Evolutionary conservation across 2,888 invertebrate genomes (phyloP), one percentile per base, ranked within the genome.

Genomic region (Globia sparganii): DNA sequence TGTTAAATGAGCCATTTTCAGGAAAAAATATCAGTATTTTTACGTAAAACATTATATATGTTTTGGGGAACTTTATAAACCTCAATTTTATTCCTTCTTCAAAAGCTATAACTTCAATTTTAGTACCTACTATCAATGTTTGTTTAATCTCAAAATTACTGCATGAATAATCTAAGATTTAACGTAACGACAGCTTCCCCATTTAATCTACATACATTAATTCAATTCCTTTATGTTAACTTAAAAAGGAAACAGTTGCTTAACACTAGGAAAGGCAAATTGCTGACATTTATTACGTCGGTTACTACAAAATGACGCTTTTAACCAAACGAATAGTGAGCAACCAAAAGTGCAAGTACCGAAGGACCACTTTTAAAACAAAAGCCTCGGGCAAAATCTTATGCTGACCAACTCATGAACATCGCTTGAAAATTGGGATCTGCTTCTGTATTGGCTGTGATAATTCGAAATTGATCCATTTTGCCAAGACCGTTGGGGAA

Each of bases 281-380:
- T 87, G 85, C 82, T 87, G 87, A 87, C 90, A 89, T 86, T 87
- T 89, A 89, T 90, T 88, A 86, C 85, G 86, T 89, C 86, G 80
- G 78, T 87, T 85, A 87, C 85, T 89, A 85, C 86, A 87, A 90
- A 91, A 86, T 89, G 77, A 87, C 83, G 84, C 81, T 85, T 88
- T 90, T 87, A 87, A 83, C 83, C 78, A 79, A 75, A 87, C 77
- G 80, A 85, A 88, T 88, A 83, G 83, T 88, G 87, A 83, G 78
- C 61, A 59, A 74, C 46, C 15, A 53, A 18, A 69, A 56, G 28
- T 25, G 58, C 13, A 65, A 53, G 3, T 8, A n/a, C 53, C 53
- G 72, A 83, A 78, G 69, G 34, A 53, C 49, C 56, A 65, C 13
- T 40, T 40, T n/a, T 15, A 21, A 34, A 59, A 59, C 6, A 5